Conservation (phyloP, 2,113 vertebrate species). For the Nibea coibor region DNA sequence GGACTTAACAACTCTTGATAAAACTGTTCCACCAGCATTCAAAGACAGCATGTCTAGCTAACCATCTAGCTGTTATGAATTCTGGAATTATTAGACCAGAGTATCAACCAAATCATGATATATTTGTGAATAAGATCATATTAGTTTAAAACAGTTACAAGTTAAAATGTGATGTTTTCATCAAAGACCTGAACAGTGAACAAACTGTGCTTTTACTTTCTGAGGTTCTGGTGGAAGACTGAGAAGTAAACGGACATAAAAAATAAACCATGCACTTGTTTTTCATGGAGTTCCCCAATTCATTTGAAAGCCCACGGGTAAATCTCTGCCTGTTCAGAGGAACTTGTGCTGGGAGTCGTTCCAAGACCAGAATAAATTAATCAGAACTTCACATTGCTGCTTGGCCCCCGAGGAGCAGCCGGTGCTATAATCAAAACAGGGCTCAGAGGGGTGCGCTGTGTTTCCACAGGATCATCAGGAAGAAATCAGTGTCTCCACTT, state of each 20-base stretch:
- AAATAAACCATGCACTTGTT: constrained; percentile 23
- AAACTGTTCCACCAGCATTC: not conserved
- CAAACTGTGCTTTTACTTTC: not conserved
- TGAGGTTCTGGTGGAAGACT: not conserved
- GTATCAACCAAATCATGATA: not conserved
- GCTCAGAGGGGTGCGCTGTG: constrained; percentile 19
- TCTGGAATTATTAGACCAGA: not conserved
- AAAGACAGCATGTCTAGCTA: not conserved
- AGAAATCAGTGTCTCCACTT: constrained; percentile 27
- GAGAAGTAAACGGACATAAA: not conserved
- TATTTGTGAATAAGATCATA: not conserved
- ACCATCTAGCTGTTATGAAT: not conserved
- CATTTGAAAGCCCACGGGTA: constrained; percentile 15
- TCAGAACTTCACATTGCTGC: constrained; percentile 40
- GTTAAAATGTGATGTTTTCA: not conserved
- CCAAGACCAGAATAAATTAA: constrained; percentile 60
- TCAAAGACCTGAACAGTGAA: not conserved
- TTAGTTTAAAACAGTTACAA: not conserved
- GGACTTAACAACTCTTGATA: not conserved
- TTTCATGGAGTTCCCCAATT: constrained; percentile 40
- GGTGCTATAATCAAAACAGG: constrained; percentile 48
- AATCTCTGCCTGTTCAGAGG: constrained; percentile 13
- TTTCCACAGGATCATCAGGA: constrained; percentile 45
- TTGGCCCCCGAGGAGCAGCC: constrained; percentile 37
- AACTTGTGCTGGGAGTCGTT: constrained; percentile 35